These are phyloP conservation scores for Hedychridium roseum DNA, from an alignment of 2,888 invertebrate species.

Conservation along the genomic window DNA sequence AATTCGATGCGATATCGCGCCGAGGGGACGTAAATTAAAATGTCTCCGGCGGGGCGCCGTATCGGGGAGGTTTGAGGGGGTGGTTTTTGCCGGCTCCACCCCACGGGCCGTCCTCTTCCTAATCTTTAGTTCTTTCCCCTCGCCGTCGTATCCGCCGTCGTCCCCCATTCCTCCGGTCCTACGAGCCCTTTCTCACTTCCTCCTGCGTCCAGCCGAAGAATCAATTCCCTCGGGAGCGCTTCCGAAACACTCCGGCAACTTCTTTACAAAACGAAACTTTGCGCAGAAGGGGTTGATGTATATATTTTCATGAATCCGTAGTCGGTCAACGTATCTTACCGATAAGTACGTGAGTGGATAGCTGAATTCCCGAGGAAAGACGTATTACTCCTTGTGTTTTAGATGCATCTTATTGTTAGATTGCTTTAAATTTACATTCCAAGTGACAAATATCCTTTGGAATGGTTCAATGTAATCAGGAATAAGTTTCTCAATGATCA, in stretches of 20 bases:
- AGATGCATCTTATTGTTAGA: no score
- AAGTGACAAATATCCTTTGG: no score
- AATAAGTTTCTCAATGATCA: no score
- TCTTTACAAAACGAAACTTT: conserved; percentile 28
- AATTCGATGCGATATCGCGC: conserved; percentile 45
- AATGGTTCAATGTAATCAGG: no score
- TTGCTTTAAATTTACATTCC: no score
- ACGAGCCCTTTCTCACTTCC: background rate
- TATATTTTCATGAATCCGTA: conserved; percentile 2
- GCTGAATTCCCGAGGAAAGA: no score
- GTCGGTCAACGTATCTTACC: no score
- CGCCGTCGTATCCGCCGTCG: conserved; percentile 4
- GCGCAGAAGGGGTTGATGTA: conserved; percentile 12
- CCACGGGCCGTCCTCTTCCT: conserved; percentile 2
- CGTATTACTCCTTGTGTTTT: no score
- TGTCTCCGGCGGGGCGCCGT: conserved; percentile 41
- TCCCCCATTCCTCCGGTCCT: conserved; percentile 6
- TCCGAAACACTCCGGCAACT: conserved; percentile 28
- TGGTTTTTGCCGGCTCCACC: conserved; percentile 7
- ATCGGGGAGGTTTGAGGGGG: conserved; percentile 21
- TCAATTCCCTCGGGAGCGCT: conserved; percentile 45
- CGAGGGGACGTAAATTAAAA: conserved; percentile 54
- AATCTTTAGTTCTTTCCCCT: conserved; percentile 6
- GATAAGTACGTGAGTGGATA: no score
- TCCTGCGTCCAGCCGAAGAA: conserved; percentile 18